Evolutionary conservation across 2,113 vertebrate species (phyloP), one percentile per base, ranked within the genome.

Genomic region (Damaliscus lunatus): DNA sequence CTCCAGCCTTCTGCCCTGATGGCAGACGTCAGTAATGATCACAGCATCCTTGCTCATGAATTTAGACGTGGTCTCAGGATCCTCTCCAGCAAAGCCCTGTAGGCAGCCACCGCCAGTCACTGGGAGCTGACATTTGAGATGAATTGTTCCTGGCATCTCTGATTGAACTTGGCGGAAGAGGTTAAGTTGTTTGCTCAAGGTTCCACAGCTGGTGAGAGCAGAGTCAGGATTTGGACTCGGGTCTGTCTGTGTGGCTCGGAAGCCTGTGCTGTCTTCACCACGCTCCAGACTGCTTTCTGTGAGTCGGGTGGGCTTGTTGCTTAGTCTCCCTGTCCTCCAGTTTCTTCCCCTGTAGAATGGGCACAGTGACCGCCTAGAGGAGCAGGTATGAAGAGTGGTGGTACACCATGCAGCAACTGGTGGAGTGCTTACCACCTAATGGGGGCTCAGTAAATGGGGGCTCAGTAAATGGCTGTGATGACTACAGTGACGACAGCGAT

Each of bases 131-230:
- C 74, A 6, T 94, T 81, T n/a, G 96, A 96, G 88, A 96, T 48
- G 59, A 77, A 95, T 97, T 74, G 29, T 64, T 95, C 92, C 85
- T 92, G 97, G 80, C 94, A 81, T 89, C 62, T 74, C 90, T 92
- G 94, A 77, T 64, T 50, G 94, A 95, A 84, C 31, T 92, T 36
- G 83, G 91, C 25, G 9, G 52, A 92, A 46, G 60, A 90, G 91
- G 43, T 57, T 89, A 77, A 91, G 83, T 55, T 77, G 62, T 89
- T 86, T 93, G 82, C 62, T 93, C 23, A 40, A 33, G 50, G 55
- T 84, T 81, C 40, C 27, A 5, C 23, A 92, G 94, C 88, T 29
- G 57, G 64, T 67, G 43, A 67, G 57, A 14, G 29, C 71, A 96
- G 83, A 84, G 90, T 50, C 36, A 40, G 77, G 74, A 17, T 82